Conservation (phyloP, 1,140 invertebrate species). For the Sinonovacula constricta region DNA sequence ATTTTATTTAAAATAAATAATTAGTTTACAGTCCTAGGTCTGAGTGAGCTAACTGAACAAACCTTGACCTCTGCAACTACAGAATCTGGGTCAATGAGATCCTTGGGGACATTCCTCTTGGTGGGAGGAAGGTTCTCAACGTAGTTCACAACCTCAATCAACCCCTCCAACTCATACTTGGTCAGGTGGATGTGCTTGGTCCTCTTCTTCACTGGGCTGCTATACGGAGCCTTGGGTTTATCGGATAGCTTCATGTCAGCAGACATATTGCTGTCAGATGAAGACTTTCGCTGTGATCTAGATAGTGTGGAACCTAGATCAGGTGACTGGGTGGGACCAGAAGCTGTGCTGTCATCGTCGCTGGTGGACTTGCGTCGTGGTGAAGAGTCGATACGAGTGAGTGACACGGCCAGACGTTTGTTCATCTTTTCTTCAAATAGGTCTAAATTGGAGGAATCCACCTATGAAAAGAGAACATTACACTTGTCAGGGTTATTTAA, state of each 20-base stretch:
- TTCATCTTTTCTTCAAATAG: slow-evolving; percentile 36
- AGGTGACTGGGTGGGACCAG: slow-evolving; percentile 49
- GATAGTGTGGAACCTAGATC: slow-evolving; percentile 23
- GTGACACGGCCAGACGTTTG: slow-evolving; percentile 37
- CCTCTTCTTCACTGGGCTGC: slow-evolving; percentile 33
- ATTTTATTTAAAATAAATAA: too few relatives aligned
- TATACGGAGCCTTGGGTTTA: slow-evolving; percentile 46
- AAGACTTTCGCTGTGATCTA: slow-evolving; percentile 53
- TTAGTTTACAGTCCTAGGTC: too few relatives aligned
- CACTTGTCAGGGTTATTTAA: too few relatives aligned
- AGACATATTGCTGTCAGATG: slow-evolving; percentile 61
- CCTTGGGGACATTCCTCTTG: slow-evolving; percentile 94
- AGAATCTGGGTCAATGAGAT: slow-evolving; percentile 92
- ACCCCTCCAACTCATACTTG: slow-evolving; percentile 89
- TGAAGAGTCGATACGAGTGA: slow-evolving; percentile 68
- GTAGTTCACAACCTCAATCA: slow-evolving; percentile 90
- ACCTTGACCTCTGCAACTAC: slow-evolving; percentile 90
- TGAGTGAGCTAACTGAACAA: too few relatives aligned
- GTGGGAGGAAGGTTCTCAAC: slow-evolving; percentile 87
- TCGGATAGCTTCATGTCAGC: slow-evolving; percentile 55
- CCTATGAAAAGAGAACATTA: neutral
- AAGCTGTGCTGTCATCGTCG: slow-evolving; percentile 59
- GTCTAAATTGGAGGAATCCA: neutral
- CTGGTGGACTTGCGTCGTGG: slow-evolving; percentile 47
- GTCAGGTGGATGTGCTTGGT: slow-evolving; percentile 76